These are phyloP conservation scores for Allygus modestus DNA, from an alignment of 2,888 invertebrate genomes.

Conservation along the genomic window DNA sequence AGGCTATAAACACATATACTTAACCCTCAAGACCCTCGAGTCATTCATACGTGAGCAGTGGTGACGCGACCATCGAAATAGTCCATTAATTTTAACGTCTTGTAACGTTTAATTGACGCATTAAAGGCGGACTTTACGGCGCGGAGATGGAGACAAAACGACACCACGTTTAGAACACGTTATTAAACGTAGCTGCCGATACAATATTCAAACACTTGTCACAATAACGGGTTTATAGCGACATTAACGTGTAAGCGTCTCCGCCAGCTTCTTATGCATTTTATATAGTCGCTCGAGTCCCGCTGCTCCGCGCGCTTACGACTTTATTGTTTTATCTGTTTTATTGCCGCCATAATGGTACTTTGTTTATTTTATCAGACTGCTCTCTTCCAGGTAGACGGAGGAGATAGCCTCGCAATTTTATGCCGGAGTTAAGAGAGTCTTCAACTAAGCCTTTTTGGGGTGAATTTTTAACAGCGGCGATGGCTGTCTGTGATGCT, in stretches of 20 bases:
- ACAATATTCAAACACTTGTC: conserved; percentile 51
- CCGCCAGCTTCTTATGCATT: conserved; percentile 44
- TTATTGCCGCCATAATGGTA: conserved; percentile 17
- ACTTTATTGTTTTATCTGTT: conserved; percentile 47
- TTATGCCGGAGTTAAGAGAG: background rate
- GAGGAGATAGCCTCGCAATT: background rate
- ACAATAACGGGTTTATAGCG: conserved; percentile 28
- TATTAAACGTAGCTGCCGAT: conserved; percentile 36
- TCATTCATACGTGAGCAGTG: conserved; percentile 36
- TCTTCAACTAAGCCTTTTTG: background rate
- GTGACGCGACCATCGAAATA: conserved; percentile 28
- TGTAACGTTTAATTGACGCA: conserved; percentile 54
- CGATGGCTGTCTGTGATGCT: no score
- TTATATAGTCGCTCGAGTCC: conserved; percentile 30
- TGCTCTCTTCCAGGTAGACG: conserved; percentile 6
- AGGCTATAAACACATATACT: conserved; percentile 18
- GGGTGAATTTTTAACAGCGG: no score
- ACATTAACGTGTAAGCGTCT: conserved; percentile 31
- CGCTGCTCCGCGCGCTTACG: background rate
- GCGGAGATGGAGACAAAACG: conserved; percentile 47
- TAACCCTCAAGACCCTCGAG: background rate
- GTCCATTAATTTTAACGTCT: conserved; percentile 58
- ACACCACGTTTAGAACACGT: conserved; percentile 28
- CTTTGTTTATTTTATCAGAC: conserved; percentile 7
- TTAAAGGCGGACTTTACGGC: conserved; percentile 40